A percentile compares a stretch with the other conserved stretches of the same genome.
Conservation (phyloP, 2,113 vertebrate genomes). For the Hippocampus comes region DNA sequence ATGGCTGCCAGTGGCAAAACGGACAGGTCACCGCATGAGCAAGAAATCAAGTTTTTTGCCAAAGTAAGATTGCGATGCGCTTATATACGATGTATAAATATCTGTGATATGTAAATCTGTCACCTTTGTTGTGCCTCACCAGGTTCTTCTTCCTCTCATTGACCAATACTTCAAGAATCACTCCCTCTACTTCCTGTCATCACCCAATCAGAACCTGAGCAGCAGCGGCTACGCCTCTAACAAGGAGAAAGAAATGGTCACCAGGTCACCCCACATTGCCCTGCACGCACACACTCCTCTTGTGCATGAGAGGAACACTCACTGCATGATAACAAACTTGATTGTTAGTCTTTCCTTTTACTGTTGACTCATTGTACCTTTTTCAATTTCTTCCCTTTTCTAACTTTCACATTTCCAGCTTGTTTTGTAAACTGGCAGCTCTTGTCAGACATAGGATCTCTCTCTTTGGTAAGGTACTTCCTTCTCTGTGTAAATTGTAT, state of each 20-base stretch:
- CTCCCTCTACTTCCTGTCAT: slow-evolving; percentile 94
- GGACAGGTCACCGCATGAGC: slow-evolving; percentile 92
- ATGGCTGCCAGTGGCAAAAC: slow-evolving; percentile 92
- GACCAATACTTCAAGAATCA: slow-evolving; percentile 99
- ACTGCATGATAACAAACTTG: background rate
- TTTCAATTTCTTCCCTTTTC: slow-evolving; percentile 55
- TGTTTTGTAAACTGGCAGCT: slow-evolving; percentile 99
- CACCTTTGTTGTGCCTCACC: slow-evolving; percentile 14
- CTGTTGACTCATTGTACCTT: slow-evolving; percentile 19
- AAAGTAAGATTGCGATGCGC: slow-evolving; percentile 77
- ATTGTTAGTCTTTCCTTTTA: slow-evolving; percentile 11
- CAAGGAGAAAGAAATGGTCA: slow-evolving; percentile 99
- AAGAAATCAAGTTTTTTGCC: slow-evolving; percentile 99
- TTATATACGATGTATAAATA: too few relatives aligned
- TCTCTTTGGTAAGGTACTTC: slow-evolving; percentile 87
- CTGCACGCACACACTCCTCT: background rate
- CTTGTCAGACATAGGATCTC: slow-evolving; percentile 99
- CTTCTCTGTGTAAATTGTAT: slow-evolving; percentile 6
- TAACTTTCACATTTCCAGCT: slow-evolving; percentile 75
- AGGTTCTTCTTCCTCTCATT: slow-evolving; percentile 96
- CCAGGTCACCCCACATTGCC: slow-evolving; percentile 68
- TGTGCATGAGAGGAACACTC: background rate
- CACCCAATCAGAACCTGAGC: slow-evolving; percentile 88
- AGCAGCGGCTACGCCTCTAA: slow-evolving; percentile 96
- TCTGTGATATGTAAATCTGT: background rate